Percentiles rank a stretch among this genome's conserved stretches.
Evolutionary conservation across 2,797 vertebrate species (phyloP).

Genomic region (Hydrolagus colliei): DNA sequence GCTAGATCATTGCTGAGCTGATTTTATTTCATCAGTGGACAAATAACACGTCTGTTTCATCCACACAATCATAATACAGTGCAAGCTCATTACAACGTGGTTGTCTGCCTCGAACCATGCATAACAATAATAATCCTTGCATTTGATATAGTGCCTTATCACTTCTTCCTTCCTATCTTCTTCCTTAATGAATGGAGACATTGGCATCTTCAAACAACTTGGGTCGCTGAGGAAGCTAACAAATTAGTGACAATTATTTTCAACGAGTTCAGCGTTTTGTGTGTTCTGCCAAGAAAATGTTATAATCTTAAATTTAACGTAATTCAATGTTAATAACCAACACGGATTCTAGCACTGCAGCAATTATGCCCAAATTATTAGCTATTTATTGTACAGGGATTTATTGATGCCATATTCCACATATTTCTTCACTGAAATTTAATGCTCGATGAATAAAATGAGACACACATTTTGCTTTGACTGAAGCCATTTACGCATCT

Average conservation of each 20-base stretch:
- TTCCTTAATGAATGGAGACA: not conserved
- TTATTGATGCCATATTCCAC: not conserved
- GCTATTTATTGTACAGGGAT: not conserved
- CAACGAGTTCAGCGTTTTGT: not conserved
- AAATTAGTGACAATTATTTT: not conserved
- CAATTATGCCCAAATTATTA: not conserved
- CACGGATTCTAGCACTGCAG: not conserved
- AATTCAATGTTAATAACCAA: not conserved
- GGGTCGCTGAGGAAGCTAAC: not conserved
- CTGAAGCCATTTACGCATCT: no score
- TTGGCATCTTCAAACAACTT: not conserved
- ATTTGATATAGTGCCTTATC: no score
- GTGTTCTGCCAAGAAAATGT: not conserved
- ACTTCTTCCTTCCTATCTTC: no score
- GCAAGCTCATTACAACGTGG: no score
- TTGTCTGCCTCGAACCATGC: no score
- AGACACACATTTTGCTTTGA: no score
- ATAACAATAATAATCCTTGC: no score
- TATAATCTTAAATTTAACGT: not conserved
- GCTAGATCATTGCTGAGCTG: not conserved
- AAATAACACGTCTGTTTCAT: no score
- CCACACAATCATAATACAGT: no score
- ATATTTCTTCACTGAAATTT: not conserved
- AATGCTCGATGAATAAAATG: not conserved
- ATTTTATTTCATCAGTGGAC: no score